Base-by-base conservation (phyloP, 1,140 invertebrate species). In the Listronotus oregonensis region DNA sequence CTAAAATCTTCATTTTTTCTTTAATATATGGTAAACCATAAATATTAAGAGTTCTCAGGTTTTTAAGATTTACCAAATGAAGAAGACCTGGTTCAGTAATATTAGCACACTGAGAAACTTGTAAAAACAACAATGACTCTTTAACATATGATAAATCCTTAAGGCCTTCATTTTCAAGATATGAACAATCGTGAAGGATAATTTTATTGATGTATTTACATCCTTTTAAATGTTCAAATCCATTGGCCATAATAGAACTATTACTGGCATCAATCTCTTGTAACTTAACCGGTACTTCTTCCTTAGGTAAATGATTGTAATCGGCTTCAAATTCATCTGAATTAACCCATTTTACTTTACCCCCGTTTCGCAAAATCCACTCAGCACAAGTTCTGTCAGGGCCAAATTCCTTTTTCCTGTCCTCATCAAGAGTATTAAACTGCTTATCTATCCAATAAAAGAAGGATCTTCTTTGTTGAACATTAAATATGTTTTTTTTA, bases 311-410 rank as follows among this genome's bases (percentile, higher is more conserved):
- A 49, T 74, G 64, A 79, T 94, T 91, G 71, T 93, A 95, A 80
- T 94, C 87, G 27, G 69, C 77, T 0, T 88, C 67, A 75, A 78
- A 85, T 50, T 84, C 75, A 37, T 79, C 70, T 11, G 76, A 74
- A 52, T 81, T 81, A 69, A 82, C 82, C 87, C 88, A 94, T 72
- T 84, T 86, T 1, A 95, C 83, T 62, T 82, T 80, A 15, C 90
- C 93, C 9, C 93, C 93, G 81, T 93, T 93, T 73, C 86, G 80
- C 44, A 94, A 77, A 10, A 96, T 81, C 95, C 94, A 96, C 81
- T 96, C 94, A 4, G 94, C 92, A 82, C 93, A 95, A n/a, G 90
- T 89, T 73, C 88, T 75, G 77, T 96, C 93, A 4, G 93, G 85
- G 0, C 94, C 94, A 62, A 94, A 82, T 71, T 84, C 78, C 77